Conservation (phyloP, 2,888 invertebrate genomes). For the Trichogramma evanescens region DNA sequence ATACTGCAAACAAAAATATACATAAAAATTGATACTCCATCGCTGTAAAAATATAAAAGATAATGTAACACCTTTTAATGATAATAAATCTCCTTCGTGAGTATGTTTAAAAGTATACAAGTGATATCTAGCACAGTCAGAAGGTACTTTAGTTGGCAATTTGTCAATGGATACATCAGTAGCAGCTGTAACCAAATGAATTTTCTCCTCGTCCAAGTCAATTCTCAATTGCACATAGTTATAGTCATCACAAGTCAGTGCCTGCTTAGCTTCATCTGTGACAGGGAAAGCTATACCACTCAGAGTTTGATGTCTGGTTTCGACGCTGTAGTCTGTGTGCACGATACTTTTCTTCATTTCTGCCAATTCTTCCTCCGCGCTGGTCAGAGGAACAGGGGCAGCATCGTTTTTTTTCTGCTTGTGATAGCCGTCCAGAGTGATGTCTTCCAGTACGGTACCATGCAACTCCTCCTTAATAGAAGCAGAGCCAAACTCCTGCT, state of each 20-base stretch:
- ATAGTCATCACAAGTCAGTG: slow-evolving; percentile 67
- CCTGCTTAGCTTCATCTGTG: slow-evolving; percentile 69
- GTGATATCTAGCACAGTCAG: slow-evolving; percentile 84
- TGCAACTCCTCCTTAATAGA: slow-evolving; percentile 93
- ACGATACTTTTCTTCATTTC: slow-evolving; percentile 64
- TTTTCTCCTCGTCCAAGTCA: slow-evolving; percentile 81
- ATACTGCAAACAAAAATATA: slow-evolving; percentile 57
- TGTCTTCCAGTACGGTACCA: slow-evolving; percentile 77
- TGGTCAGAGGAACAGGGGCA: slow-evolving; percentile 85
- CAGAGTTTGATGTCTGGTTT: slow-evolving; percentile 81
- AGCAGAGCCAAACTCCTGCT: slow-evolving; percentile 90
- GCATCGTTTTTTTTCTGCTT: slow-evolving; percentile 69
- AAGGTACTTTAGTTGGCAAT: slow-evolving; percentile 74
- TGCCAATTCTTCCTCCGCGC: slow-evolving; percentile 76
- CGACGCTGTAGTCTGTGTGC: slow-evolving; percentile 69
- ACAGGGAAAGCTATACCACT: slow-evolving; percentile 88
- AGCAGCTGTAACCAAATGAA: slow-evolving; percentile 68
- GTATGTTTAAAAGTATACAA: slow-evolving; percentile 85
- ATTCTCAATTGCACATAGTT: slow-evolving; percentile 87
- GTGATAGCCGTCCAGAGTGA: slow-evolving; percentile 73
- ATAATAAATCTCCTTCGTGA: slow-evolving; percentile 84
- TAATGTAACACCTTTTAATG: slow-evolving; percentile 62
- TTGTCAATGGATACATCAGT: slow-evolving; percentile 61
- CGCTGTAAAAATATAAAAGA: neutral
- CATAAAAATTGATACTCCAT: too few species aligned